These are phyloP conservation scores for Petrolisthes manimaculis DNA, from an alignment of 2,888 invertebrate genomes.

Conservation along the genomic window DNA sequence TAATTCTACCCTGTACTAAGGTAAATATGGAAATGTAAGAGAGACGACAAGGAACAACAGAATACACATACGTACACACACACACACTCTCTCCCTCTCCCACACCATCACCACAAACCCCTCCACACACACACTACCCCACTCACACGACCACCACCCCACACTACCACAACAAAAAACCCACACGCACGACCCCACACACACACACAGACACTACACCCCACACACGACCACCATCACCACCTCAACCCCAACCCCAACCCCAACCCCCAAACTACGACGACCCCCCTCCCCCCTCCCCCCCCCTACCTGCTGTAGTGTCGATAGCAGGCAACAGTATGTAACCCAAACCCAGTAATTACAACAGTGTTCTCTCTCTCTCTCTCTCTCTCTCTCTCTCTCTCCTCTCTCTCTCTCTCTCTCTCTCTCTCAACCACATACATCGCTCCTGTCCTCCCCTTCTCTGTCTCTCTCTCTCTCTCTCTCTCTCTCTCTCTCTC, in stretches of 20 bases:
- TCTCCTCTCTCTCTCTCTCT: no score
- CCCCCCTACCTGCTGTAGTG: neutral
- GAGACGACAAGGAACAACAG: neutral
- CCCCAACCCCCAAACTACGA: neutral
- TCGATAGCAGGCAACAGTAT: neutral
- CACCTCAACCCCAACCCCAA: neutral
- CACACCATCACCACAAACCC: neutral
- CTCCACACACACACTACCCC: neutral
- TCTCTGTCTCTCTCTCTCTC: no score
- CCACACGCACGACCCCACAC: neutral
- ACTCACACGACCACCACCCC: neutral
- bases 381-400: no score
- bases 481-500: no score
- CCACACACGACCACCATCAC: neutral
- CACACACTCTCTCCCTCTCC: neutral
- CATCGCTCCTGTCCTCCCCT: no score
- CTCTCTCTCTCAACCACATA: no score
- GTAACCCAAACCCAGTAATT: conserved; percentile 2
- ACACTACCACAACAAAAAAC: neutral
- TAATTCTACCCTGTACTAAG: no score
- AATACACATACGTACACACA: neutral
- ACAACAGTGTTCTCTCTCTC: no score
- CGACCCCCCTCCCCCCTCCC: neutral
- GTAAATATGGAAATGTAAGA: neutral
- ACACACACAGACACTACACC: neutral